Conservation (phyloP, 1,140 invertebrate species). For the Lysiphlebus fabarum region DNA sequence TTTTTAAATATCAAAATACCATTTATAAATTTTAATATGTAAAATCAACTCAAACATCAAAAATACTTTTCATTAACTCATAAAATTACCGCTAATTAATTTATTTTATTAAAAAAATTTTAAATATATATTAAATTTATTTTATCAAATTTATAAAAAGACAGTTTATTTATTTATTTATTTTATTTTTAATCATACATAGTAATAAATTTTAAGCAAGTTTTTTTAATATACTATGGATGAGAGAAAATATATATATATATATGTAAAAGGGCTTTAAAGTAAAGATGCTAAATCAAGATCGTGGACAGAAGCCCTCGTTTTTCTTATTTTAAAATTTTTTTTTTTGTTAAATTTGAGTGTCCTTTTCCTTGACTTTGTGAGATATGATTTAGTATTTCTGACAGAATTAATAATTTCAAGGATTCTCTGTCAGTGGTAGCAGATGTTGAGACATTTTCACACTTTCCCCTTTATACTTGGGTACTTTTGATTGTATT, state of each 20-base stretch:
- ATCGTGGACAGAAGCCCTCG: conserved; percentile 30
- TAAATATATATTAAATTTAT: no score
- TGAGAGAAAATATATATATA: no score
- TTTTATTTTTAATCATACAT: no score
- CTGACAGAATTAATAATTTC: conserved; percentile 50
- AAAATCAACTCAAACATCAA: no score
- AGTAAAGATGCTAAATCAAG: conserved; percentile 43
- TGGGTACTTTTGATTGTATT: neutral
- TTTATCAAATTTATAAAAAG: no score
- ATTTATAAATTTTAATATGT: no score
- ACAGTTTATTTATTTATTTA: no score
- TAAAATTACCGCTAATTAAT: no score
- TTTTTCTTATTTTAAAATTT: conserved; percentile 18
- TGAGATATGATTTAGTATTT: conserved; percentile 44
- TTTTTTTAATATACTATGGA: neutral
- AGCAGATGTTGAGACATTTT: conserved; percentile 46
- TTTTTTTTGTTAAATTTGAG: conserved; percentile 2
- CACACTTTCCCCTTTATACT: conserved; percentile 21
- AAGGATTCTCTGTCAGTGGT: conserved; percentile 27
- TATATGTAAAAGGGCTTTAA: conserved; percentile 30
- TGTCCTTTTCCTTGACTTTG: conserved; percentile 10
- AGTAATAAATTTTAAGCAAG: no score
- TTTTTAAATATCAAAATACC: no score
- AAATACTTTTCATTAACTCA: no score
- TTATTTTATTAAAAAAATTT: no score